Conservation (phyloP, 2,797 vertebrate species). For the Synanceia verrucosa region DNA sequence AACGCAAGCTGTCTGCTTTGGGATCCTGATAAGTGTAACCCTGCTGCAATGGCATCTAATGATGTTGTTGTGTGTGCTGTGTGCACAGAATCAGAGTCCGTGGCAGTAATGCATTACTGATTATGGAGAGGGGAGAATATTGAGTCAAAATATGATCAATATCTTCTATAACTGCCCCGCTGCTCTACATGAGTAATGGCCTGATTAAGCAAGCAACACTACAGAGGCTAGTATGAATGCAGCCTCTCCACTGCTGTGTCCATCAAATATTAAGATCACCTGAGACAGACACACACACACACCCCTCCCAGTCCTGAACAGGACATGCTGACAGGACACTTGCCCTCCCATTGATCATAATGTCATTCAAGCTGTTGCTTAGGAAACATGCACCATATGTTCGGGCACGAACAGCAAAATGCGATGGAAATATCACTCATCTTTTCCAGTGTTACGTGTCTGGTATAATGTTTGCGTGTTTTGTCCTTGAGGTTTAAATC, state of each 20-base stretch:
- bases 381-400: conserved; percentile 25
- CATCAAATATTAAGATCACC: conserved; percentile 81
- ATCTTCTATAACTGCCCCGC: conserved; percentile 70
- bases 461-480: conserved; percentile 49
- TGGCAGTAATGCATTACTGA: conserved; percentile 61
- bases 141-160: conserved; percentile 81
- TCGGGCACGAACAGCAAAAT: background rate
- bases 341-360: conserved; percentile 74
- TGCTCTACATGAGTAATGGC: conserved; percentile 73
- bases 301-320: conserved; percentile 13
- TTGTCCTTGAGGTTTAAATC: conserved; percentile 58
- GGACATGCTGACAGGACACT: conserved; percentile 77
- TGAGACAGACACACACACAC: conserved; percentile 63
- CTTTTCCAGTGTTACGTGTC: background rate
- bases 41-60: conserved; percentile 52
- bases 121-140: conserved; percentile 73
- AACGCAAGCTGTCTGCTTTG: conserved; percentile 65
- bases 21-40: conserved; percentile 71
- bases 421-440: conserved; percentile 3
- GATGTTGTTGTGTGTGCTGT: conserved; percentile 40
- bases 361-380: conserved; percentile 64
- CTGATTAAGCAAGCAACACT: conserved; percentile 61
- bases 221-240: conserved; percentile 58
- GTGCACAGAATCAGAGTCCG: conserved; percentile 19
- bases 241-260: conserved; percentile 66